These are phyloP conservation scores for Paramormyrops hopkinsi DNA, from an alignment of 2,797 vertebrate genomes.

Conservation along the genomic window DNA sequence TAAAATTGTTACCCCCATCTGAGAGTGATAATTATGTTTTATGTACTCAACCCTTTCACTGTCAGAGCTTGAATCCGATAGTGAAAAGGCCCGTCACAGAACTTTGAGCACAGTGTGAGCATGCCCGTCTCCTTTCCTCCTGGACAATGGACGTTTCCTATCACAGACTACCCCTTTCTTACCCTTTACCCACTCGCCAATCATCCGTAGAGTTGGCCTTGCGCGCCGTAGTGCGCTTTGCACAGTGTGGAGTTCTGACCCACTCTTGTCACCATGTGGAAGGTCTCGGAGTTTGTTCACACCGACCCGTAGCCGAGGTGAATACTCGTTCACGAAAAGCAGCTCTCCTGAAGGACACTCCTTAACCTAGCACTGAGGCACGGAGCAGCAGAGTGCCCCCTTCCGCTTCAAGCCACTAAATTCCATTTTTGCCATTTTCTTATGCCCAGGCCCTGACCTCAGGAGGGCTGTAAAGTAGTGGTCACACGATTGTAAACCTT, in stretches of 20 bases:
- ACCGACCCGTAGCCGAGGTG: not conserved
- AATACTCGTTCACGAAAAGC: conserved; percentile 15
- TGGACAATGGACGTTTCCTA: conserved; percentile 43
- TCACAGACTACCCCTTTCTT: conserved; percentile 27
- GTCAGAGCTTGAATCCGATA: conserved; percentile 44
- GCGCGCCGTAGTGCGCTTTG: conserved; percentile 27
- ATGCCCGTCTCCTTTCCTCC: conserved; percentile 56
- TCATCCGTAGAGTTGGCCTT: conserved; percentile 12
- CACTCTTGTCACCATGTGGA: conserved; percentile 23
- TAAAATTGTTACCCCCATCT: conserved; percentile 36
- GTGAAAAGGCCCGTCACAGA: conserved; percentile 60
- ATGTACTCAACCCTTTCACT: conserved; percentile 57
- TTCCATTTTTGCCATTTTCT: conserved; percentile 2
- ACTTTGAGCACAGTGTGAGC: conserved; percentile 68
- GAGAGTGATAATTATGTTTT: conserved; percentile 36
- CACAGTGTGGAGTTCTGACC: conserved; percentile 36
- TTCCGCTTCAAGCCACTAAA: not conserved
- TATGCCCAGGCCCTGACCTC: conserved; percentile 9
- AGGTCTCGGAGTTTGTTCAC: not conserved
- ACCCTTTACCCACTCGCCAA: conserved; percentile 25
- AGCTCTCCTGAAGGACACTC: conserved; percentile 20
- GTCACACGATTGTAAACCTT: conserved; percentile 1
- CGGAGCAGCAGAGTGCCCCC: not conserved
- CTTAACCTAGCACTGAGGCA: not conserved
- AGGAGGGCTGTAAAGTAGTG: conserved; percentile 13